These are phyloP conservation scores for Liposcelis brunnea DNA, from an alignment of 2,888 invertebrate species.

Conservation along the genomic window DNA sequence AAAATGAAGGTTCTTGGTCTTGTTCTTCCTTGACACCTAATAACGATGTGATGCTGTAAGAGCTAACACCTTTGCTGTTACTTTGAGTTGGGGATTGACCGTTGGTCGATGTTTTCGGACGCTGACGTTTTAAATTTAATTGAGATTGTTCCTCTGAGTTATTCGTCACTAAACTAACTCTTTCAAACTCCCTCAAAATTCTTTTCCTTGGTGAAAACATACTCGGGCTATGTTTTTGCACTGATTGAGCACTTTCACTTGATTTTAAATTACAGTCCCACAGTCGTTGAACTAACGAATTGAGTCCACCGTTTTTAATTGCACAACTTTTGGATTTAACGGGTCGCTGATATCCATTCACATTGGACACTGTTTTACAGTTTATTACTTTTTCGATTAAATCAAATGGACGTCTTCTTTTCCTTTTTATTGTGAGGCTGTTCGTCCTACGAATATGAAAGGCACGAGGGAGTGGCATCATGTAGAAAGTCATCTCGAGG, in stretches of 20 bases:
- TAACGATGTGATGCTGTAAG: conserved; percentile 72
- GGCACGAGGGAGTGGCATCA: conserved; percentile 15
- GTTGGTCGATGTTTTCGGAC: conserved; percentile 22
- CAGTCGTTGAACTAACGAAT: conserved; percentile 18
- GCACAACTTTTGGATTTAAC: conserved; percentile 4
- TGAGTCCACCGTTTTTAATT: conserved; percentile 11
- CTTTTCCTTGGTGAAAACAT: conserved; percentile 70
- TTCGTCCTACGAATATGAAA: conserved; percentile 15
- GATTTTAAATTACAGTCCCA: conserved; percentile 18
- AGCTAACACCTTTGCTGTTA: conserved; percentile 33
- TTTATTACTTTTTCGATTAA: conserved; percentile 19
- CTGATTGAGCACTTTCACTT: conserved; percentile 14
- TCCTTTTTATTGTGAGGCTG: conserved; percentile 27
- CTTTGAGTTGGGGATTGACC: conserved; percentile 23
- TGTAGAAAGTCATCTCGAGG: conserved; percentile 14
- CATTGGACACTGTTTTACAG: no score
- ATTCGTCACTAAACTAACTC: conserved; percentile 52
- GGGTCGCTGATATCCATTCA: not conserved
- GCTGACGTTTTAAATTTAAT: conserved; percentile 24
- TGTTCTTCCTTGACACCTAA: conserved; percentile 40
- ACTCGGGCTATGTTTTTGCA: conserved; percentile 21
- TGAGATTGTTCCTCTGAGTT: conserved; percentile 36
- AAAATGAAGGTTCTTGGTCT: conserved; percentile 20
- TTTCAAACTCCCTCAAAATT: conserved; percentile 63
- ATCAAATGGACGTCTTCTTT: conserved; percentile 51